Percentiles rank a stretch among this genome's conserved stretches.
Conservation (phyloP, 2,888 invertebrate genomes). For the Heteropelma amictum region DNA sequence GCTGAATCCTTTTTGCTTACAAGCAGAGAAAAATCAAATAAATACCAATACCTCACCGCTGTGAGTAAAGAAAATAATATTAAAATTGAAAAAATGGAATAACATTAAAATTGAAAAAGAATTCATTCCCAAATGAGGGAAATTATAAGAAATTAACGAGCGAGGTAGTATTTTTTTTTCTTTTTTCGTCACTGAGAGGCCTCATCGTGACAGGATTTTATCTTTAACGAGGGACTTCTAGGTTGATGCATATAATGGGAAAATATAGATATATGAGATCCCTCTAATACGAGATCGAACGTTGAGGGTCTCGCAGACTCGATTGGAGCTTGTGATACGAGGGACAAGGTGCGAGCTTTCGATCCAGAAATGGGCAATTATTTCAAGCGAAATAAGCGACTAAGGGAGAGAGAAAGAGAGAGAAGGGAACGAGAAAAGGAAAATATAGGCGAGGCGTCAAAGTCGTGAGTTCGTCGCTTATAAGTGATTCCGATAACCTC, state of each 20-base stretch:
- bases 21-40: too few species aligned
- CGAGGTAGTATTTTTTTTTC: background rate
- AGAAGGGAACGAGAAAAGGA: conserved; percentile 50
- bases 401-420: background rate
- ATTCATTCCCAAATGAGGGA: background rate
- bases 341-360: conserved; percentile 38
- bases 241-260: background rate
- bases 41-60: too few species aligned
- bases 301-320: conserved; percentile 23
- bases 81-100: too few species aligned
- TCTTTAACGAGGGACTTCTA: conserved; percentile 5
- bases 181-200: background rate
- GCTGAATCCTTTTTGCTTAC: too few species aligned
- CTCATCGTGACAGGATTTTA: conserved; percentile 34
- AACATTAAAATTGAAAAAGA: too few species aligned
- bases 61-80: too few species aligned
- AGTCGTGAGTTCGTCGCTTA: conserved; percentile 74
- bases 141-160: background rate
- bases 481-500: conserved; percentile 76
- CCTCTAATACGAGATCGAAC: background rate
- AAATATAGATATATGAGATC: conserved; percentile 2
- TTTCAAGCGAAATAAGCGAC: conserved; percentile 53
- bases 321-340: conserved; percentile 51
- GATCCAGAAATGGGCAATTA: conserved; percentile 73
- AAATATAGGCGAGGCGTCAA: conserved; percentile 70